Percentiles rank a stretch among this genome's conserved stretches.
Conservation (phyloP, 64 coral and sea anemone species). For the Montipora efflorescens region DNA sequence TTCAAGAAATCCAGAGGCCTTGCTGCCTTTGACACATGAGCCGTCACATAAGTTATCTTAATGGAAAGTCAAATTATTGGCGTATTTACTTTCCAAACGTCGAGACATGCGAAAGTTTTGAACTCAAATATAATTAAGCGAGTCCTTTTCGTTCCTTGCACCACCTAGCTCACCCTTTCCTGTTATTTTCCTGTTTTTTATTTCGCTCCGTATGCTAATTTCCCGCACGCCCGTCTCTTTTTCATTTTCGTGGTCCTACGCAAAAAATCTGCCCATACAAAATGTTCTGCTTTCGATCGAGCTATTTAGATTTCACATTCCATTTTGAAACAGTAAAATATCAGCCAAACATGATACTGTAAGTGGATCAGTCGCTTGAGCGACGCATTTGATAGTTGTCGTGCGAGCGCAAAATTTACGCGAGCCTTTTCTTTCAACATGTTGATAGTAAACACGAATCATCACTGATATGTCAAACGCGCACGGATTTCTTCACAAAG, state of each 20-base stretch:
- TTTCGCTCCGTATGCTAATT: neutral
- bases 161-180: constrained; percentile 52
- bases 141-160: constrained; percentile 7
- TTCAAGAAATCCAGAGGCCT: neutral
- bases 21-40: neutral
- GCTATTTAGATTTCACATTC: too few species aligned
- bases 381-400: neutral
- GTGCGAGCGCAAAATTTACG: neutral
- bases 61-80: neutral
- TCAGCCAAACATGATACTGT: constrained; percentile 37
- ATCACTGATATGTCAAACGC: neutral
- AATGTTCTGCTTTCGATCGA: neutral
- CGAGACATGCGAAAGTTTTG: neutral
- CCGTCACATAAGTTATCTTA: neutral
- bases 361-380: neutral
- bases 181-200: constrained; percentile 43
- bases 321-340: constrained; percentile 21
- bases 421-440: constrained; percentile 29
- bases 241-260: neutral
- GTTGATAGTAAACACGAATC: neutral
- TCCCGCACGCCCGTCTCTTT: constrained; percentile 66
- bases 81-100: neutral
- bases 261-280: neutral
- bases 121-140: neutral
- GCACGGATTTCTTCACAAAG: neutral